Evolutionary conservation across 1,140 invertebrate species (phyloP).

Genomic region (Drosophila erecta): DNA sequence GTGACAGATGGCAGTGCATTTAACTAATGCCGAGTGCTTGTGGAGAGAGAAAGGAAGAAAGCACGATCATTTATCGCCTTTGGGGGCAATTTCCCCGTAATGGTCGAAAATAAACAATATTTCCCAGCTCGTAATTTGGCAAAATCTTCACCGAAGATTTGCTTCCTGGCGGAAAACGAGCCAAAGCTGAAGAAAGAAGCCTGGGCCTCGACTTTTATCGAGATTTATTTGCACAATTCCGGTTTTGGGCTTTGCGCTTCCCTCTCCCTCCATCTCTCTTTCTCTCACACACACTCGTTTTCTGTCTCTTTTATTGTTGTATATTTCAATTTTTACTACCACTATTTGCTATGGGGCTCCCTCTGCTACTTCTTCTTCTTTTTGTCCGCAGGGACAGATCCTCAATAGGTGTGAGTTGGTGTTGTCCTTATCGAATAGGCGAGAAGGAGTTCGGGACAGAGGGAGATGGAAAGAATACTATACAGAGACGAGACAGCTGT

Average conservation of each 20-base stretch:
- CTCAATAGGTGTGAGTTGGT: constrained; percentile 38
- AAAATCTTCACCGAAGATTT: constrained; percentile 57
- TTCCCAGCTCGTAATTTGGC: constrained; percentile 63
- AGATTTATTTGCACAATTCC: constrained; percentile 83
- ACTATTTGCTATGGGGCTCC: constrained; percentile 59
- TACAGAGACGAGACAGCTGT: constrained; percentile 59
- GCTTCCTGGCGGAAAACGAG: constrained; percentile 57
- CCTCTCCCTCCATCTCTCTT: constrained; percentile 34
- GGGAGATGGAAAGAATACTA: constrained; percentile 13
- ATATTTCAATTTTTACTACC: constrained; percentile 74
- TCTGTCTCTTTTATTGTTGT: constrained; percentile 37
- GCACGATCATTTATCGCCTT: constrained; percentile 40
- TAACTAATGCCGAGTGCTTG: constrained; percentile 15
- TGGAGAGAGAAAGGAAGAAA: constrained; percentile 8
- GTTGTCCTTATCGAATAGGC: constrained; percentile 27
- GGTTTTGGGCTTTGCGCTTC: constrained; percentile 68
- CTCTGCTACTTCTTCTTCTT: constrained; percentile 3
- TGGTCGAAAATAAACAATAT: constrained; percentile 81
- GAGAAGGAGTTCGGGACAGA: constrained; percentile 31
- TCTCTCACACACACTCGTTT: constrained; percentile 17
- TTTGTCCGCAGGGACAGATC: constrained; percentile 36
- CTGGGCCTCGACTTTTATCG: constrained; percentile 59
- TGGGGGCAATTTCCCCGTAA: constrained; percentile 57
- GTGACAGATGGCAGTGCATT: constrained; percentile 52
- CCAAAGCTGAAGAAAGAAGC: constrained; percentile 23